Evolutionary conservation across 2,888 invertebrate genomes (phyloP).

Genomic region (Zygaena filipendulae): DNA sequence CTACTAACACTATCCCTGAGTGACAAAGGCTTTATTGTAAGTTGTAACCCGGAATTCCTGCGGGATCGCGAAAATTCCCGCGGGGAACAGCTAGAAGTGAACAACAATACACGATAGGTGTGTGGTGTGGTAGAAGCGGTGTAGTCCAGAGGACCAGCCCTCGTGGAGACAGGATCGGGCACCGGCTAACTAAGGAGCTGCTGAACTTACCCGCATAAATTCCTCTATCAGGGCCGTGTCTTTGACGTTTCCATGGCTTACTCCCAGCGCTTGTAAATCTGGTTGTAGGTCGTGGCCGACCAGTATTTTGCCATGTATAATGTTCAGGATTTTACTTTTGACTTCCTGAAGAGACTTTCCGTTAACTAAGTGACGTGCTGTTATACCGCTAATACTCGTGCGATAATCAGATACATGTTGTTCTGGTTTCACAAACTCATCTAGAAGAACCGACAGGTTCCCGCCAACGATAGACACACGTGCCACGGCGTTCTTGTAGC

Average conservation of each 20-base stretch:
- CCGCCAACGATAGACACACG: conserved; percentile 90
- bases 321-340: conserved; percentile 80
- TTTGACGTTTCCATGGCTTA: conserved; percentile 80
- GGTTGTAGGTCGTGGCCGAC: conserved; percentile 90
- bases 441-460: conserved; percentile 83
- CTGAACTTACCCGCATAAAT: too few species aligned
- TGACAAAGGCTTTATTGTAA: too few species aligned
- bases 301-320: conserved; percentile 78
- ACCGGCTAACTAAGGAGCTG: too few species aligned
- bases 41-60: too few species aligned
- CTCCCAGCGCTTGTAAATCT: conserved; percentile 82
- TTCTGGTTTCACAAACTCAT: conserved; percentile 83
- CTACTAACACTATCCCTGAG: too few species aligned
- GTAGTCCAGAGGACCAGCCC: too few species aligned
- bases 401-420: conserved; percentile 81
- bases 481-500: conserved; percentile 84
- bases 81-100: too few species aligned
- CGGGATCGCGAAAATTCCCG: too few species aligned
- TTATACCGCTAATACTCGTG: conserved; percentile 86
- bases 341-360: conserved; percentile 74
- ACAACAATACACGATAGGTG: too few species aligned
- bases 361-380: conserved; percentile 75
- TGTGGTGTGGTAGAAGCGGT: too few species aligned
- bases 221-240: too few species aligned
- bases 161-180: too few species aligned